Conservation (phyloP, 2,888 invertebrate genomes). For the Synanthedon vespiformis region DNA sequence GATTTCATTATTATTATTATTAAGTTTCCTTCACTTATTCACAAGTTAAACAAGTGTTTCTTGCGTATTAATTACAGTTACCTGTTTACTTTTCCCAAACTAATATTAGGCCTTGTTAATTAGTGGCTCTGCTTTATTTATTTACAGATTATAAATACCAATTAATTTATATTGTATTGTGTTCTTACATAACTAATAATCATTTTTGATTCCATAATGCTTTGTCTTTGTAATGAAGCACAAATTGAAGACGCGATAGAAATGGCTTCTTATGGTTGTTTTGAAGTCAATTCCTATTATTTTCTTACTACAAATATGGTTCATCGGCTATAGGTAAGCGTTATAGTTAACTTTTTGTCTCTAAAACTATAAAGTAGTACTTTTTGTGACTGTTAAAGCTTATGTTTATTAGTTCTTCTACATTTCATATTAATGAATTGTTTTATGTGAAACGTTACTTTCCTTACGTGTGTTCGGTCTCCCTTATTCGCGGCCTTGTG, state of each 20-base stretch:
- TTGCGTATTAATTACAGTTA: conserved; percentile 16
- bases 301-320: conserved; percentile 7
- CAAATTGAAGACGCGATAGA: conserved; percentile 38
- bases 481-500: conserved; percentile 23
- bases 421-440: conserved; percentile 10
- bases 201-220: conserved; percentile 30
- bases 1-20: conserved; percentile 28
- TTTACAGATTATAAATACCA: conserved; percentile 23
- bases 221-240: conserved; percentile 53
- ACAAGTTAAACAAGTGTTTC: conserved; percentile 10
- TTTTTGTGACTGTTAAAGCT: conserved; percentile 20
- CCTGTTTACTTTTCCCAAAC: conserved; percentile 31
- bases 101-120: conserved; percentile 22
- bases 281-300: conserved; percentile 25
- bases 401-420: conserved; percentile 9
- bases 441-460: conserved; percentile 4
- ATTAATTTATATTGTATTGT: conserved; percentile 24
- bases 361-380: conserved; percentile 19
- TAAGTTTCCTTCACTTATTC: conserved; percentile 35
- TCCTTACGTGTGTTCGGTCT: conserved; percentile 36
- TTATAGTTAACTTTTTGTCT: conserved; percentile 1
- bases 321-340: not conserved
- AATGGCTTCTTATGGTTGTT: conserved; percentile 50
- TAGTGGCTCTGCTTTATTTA: conserved; percentile 48
- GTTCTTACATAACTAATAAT: conserved; percentile 4